A percentile compares a stretch with the other conserved stretches of the same genome.
Evolutionary conservation across 2,113 vertebrate species (phyloP).

Genomic region (Aleadryas rufinucha): DNA sequence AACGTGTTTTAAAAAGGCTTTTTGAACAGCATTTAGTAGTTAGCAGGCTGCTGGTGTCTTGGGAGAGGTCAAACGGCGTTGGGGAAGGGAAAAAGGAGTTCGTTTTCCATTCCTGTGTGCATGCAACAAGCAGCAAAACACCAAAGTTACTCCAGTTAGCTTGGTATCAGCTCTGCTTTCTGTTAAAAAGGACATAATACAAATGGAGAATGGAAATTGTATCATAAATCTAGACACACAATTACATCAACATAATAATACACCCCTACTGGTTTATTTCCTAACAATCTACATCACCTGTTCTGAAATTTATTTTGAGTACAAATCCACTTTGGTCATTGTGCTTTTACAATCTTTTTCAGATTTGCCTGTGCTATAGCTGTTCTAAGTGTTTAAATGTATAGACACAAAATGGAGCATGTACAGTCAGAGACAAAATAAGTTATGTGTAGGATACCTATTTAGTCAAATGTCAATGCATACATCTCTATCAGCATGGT

Average conservation of each 20-base stretch:
- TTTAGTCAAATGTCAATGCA: neutral
- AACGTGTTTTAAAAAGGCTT: slow-evolving; percentile 64
- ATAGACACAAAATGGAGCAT: neutral
- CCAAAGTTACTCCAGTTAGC: slow-evolving; percentile 86
- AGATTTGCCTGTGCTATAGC: neutral
- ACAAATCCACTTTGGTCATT: neutral
- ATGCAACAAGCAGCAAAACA: slow-evolving; percentile 97
- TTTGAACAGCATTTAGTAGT: slow-evolving; percentile 80
- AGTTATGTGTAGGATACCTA: neutral
- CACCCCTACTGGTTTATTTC: slow-evolving; percentile 9
- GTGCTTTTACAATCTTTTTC: neutral
- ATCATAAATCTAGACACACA: slow-evolving; percentile 74
- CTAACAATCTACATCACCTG: neutral
- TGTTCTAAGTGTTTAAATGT: neutral
- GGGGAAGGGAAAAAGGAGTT: slow-evolving; percentile 83
- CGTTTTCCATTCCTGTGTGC: slow-evolving; percentile 89
- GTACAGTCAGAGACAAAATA: neutral
- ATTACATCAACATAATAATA: slow-evolving; percentile 68
- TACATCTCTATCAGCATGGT: neutral
- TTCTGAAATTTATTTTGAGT: neutral
- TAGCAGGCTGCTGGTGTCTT: slow-evolving; percentile 86
- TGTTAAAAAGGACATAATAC: slow-evolving; percentile 82
- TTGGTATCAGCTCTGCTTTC: slow-evolving; percentile 83
- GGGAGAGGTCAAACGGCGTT: slow-evolving; percentile 84
- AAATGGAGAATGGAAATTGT: slow-evolving; percentile 78